phyloP scores from a whole-genome alignment of 2,797 vertebrate genomes.

The Crocidura indochinensis region DNA sequence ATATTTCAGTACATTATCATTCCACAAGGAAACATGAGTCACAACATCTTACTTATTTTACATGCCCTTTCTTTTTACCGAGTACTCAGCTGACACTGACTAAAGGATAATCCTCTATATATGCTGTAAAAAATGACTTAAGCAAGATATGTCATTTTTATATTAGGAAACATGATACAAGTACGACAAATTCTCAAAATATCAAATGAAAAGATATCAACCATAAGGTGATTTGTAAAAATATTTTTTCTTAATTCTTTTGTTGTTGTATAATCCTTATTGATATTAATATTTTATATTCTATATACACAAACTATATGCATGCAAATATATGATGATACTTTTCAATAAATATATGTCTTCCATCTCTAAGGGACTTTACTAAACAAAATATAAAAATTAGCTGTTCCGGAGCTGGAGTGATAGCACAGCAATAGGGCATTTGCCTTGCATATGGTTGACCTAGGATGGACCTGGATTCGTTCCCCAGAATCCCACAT shows the following conservation, averaged over 20 bases:
- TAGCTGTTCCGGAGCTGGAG: background rate
- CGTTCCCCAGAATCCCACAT: too few relatives aligned
- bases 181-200: background rate
- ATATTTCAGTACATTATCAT: constrained; percentile 31
- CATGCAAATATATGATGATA: constrained; percentile 48
- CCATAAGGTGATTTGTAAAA: background rate
- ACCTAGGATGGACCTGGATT: too few relatives aligned
- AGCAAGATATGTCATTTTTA: background rate
- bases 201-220: background rate
- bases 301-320: background rate
- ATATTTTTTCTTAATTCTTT: background rate
- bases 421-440: too few relatives aligned
- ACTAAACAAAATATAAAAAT: constrained; percentile 44
- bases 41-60: background rate
- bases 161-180: background rate
- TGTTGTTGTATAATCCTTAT: background rate
- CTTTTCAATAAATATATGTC: constrained; percentile 15
- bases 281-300: constrained; percentile 40
- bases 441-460: too few relatives aligned
- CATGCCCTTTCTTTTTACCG: background rate
- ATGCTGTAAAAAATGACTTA: constrained; percentile 2
- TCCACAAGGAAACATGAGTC: background rate
- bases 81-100: background rate
- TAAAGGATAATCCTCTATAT: background rate
- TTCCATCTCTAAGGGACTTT: constrained; percentile 9